Evolutionary conservation across 2,113 vertebrate species (phyloP).

Genomic region (Acinonyx jubatus): DNA sequence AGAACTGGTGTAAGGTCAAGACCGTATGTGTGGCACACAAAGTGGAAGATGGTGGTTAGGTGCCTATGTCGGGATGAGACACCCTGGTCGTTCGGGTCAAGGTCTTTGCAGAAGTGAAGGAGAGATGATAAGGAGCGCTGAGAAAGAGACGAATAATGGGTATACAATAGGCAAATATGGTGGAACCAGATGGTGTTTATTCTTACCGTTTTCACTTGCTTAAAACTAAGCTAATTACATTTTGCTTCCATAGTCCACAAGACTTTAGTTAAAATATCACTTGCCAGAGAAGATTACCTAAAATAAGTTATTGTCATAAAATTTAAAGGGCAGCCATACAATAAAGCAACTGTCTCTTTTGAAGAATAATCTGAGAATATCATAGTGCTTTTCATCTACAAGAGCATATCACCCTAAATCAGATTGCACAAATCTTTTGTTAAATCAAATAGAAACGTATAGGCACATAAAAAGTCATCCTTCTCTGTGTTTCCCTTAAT

Average conservation of each 20-base stretch:
- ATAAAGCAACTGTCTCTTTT: background rate
- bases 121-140: background rate
- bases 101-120: background rate
- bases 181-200: background rate
- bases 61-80: background rate
- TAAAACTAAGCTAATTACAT: slow-evolving; percentile 37
- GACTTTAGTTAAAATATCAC: slow-evolving; percentile 41
- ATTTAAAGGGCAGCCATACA: background rate
- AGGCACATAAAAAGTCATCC: background rate
- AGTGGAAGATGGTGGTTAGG: background rate
- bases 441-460: background rate
- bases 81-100: background rate
- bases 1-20: background rate
- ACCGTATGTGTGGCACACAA: background rate
- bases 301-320: slow-evolving; percentile 13
- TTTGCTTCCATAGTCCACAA: background rate
- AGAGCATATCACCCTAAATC: background rate
- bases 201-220: slow-evolving; percentile 31
- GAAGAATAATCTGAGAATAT: background rate
- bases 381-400: background rate
- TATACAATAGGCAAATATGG: background rate
- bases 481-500: background rate
- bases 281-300: slow-evolving; percentile 9
- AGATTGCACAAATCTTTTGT: background rate
- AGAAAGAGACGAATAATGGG: no score